These are phyloP conservation scores for Polydrusus cervinus DNA, from an alignment of 2,888 invertebrate species.

Conservation along the genomic window DNA sequence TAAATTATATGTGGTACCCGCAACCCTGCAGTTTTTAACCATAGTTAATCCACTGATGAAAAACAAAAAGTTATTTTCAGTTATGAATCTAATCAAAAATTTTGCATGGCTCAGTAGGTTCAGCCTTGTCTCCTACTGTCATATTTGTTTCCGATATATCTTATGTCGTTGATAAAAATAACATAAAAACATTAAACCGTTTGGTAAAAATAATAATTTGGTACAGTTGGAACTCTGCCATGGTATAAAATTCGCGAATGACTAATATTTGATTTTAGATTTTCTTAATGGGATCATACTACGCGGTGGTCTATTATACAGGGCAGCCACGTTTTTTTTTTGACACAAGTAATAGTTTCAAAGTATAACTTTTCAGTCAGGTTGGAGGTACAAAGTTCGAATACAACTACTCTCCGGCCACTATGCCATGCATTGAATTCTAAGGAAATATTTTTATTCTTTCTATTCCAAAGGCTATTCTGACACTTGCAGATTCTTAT, in stretches of 20 bases:
- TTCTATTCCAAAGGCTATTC: too few relatives aligned
- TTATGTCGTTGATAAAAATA: slow-evolving; percentile 15
- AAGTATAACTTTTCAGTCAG: too few relatives aligned
- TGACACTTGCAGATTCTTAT: too few relatives aligned
- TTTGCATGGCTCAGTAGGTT: slow-evolving; percentile 2
- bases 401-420: too few relatives aligned
- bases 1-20: too few relatives aligned
- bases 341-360: too few relatives aligned
- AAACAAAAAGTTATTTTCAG: slow-evolving; percentile 24
- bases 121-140: slow-evolving; percentile 1
- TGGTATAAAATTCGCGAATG: slow-evolving; percentile 4
- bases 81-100: slow-evolving; percentile 1
- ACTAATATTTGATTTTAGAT: slow-evolving; percentile 11
- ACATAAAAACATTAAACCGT: background rate
- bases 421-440: too few relatives aligned
- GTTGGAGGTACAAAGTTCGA: too few relatives aligned
- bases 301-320: background rate
- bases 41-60: background rate
- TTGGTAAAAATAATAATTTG: background rate
- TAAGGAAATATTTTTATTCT: too few relatives aligned
- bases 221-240: slow-evolving; percentile 25
- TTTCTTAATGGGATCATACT: background rate
- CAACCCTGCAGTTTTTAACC: too few relatives aligned
- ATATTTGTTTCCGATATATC: background rate
- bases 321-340: too few relatives aligned